phyloP scores from a whole-genome alignment of 2,113 vertebrate species.

The Crotalus helleri region DNA sequence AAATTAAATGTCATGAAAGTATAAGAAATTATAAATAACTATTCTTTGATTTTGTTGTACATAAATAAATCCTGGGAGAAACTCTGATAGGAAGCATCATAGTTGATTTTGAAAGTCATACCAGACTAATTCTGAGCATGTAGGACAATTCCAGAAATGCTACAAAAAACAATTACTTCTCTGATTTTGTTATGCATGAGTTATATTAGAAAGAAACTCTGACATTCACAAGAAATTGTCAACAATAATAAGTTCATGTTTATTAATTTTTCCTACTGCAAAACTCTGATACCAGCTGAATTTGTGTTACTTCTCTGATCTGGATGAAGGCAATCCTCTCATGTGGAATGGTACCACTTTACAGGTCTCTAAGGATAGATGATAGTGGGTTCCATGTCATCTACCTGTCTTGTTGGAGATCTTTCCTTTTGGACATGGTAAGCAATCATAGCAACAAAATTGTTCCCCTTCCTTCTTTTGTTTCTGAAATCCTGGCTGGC shows the following conservation, averaged over 20 bases:
- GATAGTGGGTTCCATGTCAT: neutral
- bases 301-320: neutral
- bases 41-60: neutral
- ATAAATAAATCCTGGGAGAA: too few relatives aligned
- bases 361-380: neutral
- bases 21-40: too few relatives aligned
- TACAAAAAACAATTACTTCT: neutral
- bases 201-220: too few relatives aligned
- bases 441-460: slow-evolving; percentile 9
- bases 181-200: too few relatives aligned
- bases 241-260: neutral
- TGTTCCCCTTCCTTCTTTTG: neutral
- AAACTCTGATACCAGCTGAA: neutral
- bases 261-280: neutral
- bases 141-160: neutral
- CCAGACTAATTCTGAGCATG: neutral
- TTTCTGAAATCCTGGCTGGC: neutral
- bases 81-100: too few relatives aligned
- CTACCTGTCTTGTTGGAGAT: neutral
- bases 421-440: neutral
- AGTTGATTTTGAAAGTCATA: neutral
- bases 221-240: too few relatives aligned
- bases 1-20: too few relatives aligned
- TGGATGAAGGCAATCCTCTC: neutral
- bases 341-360: neutral